Evolutionary conservation across 2,888 invertebrate species (phyloP), one percentile per base, ranked within the genome.

Genomic region (Drosophila greeni): DNA sequence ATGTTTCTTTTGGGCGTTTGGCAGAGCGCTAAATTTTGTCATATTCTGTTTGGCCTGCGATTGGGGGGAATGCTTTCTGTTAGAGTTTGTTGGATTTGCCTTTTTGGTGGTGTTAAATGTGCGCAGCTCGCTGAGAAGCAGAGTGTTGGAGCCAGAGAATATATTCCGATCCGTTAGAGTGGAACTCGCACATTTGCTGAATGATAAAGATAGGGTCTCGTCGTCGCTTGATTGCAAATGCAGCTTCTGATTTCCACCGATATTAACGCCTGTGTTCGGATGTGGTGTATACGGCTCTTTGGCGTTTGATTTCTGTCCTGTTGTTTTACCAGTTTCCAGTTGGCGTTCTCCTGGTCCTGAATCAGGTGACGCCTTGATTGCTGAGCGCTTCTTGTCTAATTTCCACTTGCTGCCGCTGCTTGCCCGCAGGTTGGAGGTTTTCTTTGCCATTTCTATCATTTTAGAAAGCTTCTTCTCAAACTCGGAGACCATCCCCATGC

Each of bases 391-490:
- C 45, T 9, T 14, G 18, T 4, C 8, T 12, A 12, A 12, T 18
- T 18, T 18, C 8, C 18, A 5, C 18, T 45, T 26, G 7, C 4
- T 12, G 16, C 16, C 6, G 7, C 26, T 16, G 4, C 16, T 16
- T 42, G 16, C 14, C 23, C n/a, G n/a, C 42, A 9, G 5, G 3
- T n/a, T 5, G 1, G 2, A 9, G 9, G n/a, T 5, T 11, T 0
- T 3, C 11, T 16, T 9, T 24, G 5, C 12, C 16, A 4, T 26
- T 12, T 4, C 2, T 2, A 4, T 3, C 2, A 31, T 14, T 29
- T 12, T 26, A 3, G 2, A 29, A 8, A 45, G 7, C 12, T 49
- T 9, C 2, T 43, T 42, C 5, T 80, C 71, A 7, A 47, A 81
- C 1, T 73, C 48, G 0, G 53, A 48, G 0, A 78, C 8, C 24